These are phyloP conservation scores for Yoshiicerus persimilis DNA, from an alignment of 1,140 invertebrate genomes.

Conservation along the genomic window DNA sequence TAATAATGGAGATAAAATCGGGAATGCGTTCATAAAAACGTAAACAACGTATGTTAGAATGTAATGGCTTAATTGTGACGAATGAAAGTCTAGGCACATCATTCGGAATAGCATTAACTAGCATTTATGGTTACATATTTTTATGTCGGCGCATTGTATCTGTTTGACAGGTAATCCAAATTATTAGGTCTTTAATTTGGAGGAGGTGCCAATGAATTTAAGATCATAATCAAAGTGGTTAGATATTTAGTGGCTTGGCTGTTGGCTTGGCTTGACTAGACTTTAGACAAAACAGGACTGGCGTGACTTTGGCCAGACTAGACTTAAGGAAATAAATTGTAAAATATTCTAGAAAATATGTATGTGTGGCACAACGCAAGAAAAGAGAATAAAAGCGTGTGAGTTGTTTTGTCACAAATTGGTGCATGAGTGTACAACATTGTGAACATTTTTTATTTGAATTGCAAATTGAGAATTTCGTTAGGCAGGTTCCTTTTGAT, in stretches of 20 bases:
- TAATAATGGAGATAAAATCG: background rate
- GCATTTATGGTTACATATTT: background rate
- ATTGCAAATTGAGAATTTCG: background rate
- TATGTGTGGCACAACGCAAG: background rate
- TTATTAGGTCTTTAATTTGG: background rate
- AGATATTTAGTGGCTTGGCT: background rate
- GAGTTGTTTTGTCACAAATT: background rate
- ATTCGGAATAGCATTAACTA: background rate
- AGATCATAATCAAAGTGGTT: conserved; percentile 2
- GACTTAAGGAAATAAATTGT: background rate
- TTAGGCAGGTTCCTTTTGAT: background rate
- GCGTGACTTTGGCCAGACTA: background rate
- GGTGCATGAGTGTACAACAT: background rate
- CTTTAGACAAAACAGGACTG: too few species aligned
- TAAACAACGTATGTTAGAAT: background rate
- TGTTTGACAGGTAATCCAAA: background rate
- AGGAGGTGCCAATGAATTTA: background rate
- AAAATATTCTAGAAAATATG: background rate
- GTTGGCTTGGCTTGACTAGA: background rate
- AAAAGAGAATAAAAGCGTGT: background rate
- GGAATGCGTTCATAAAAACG: background rate
- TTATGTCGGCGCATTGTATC: background rate
- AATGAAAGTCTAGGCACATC: background rate
- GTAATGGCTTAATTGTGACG: background rate
- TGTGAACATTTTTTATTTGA: background rate